Evolutionary conservation across 2,113 vertebrate genomes (phyloP), one percentile per base, ranked within the genome.

Genomic region (Nothocercus julius): DNA sequence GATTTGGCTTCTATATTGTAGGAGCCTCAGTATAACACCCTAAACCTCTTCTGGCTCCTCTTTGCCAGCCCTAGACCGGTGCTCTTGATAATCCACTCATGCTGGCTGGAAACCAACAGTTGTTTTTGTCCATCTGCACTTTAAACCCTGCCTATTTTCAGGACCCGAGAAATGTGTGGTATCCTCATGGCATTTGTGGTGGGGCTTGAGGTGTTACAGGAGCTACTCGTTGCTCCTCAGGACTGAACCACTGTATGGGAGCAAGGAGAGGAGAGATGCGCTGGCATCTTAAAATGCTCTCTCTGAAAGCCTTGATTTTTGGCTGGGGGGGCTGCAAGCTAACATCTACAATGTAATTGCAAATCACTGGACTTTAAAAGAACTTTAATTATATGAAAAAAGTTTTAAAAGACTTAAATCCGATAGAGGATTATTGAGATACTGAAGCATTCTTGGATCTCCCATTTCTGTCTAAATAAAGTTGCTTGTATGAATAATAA

Each of bases 271-370:
- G 32, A 20, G 19, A 40, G 10, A 67, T 44, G 6, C 0, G 0
- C 63, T 34, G 7, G 32, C 34, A 2, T 14, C 4, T 49, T 63
- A 8, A 72, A 54, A 77, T 21, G 27, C 1, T 6, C 87, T 27
- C 21, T 42, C 38, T 63, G 42, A 70, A 89, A 77, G 94, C 38
- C 45, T 94, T 84, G 53, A 12, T 1, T 66, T 92, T 58, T 1
- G 10, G 45, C 12, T 54, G 79, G 81, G 56, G 86, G 42, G 11
- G 78, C 32, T 93, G 94, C 84, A 80, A 76, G 84, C 73, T 79
- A 32, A 40, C 45, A 58, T 96, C 96, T 95, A 77, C 78, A 93
- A 89, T 70, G 73, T 92, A 97, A 96, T 94, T 97, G 94, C 97
- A 97, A 97, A 87, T 82, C 75, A 89, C 62, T 92, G 54, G 91